Evolutionary conservation across 2,888 invertebrate genomes (phyloP).

Genomic region (Spilarctia lutea): DNA sequence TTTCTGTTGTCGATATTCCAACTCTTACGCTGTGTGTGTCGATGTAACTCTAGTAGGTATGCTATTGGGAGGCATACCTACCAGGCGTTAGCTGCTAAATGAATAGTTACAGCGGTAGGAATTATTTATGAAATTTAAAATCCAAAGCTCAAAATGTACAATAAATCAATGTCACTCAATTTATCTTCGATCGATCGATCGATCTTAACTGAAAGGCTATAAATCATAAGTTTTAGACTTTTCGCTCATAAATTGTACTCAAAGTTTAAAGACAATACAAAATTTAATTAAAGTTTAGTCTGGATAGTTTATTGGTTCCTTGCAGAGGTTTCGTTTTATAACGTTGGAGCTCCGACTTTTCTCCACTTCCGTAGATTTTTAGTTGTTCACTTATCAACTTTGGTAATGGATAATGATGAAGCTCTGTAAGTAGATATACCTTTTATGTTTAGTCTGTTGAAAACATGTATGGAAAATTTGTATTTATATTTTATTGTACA

Average conservation of each 20-base stretch:
- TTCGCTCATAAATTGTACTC: constrained; percentile 49
- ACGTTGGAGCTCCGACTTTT: constrained; percentile 58
- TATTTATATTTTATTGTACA: no score
- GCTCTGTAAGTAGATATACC: background rate
- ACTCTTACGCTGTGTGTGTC: no score
- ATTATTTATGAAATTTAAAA: background rate
- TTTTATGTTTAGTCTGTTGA: background rate
- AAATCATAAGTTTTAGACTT: background rate
- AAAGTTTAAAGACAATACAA: constrained; percentile 77
- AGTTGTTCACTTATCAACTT: constrained; percentile 20
- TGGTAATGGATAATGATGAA: background rate
- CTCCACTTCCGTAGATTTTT: constrained; percentile 37
- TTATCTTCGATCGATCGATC: no score
- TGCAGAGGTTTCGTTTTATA: constrained; percentile 69
- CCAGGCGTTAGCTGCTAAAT: no score
- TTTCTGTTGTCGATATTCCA: no score
- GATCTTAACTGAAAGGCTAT: background rate
- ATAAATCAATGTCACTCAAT: background rate
- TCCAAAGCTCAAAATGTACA: background rate
- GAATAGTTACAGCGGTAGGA: background rate
- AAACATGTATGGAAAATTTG: no score
- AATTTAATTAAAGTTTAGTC: constrained; percentile 82
- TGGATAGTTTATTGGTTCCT: constrained; percentile 79
- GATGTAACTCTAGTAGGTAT: no score
- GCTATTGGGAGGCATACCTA: no score